phyloP scores from a whole-genome alignment of 2,888 invertebrate genomes.

The Pomacea canaliculata region DNA sequence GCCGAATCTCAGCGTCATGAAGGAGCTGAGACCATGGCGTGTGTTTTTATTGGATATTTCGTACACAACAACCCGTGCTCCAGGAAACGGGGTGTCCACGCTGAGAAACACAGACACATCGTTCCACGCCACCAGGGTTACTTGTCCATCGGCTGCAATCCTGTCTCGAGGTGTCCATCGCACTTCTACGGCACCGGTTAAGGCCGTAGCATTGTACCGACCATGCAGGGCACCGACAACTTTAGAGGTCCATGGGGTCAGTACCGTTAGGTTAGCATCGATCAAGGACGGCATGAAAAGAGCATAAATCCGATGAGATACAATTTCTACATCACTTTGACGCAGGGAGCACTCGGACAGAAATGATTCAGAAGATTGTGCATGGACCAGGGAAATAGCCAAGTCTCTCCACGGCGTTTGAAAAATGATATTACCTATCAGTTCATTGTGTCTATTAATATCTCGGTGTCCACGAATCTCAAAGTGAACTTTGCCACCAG shows the following conservation, averaged over 20 bases:
- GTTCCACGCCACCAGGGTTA: constrained; percentile 25
- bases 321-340: constrained; percentile 28
- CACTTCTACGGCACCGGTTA: constrained; percentile 36
- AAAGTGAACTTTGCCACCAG: background rate
- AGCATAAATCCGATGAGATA: constrained; percentile 37
- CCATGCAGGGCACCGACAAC: constrained; percentile 33
- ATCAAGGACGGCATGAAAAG: constrained; percentile 28
- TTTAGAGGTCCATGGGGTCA: constrained; percentile 38
- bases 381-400: constrained; percentile 40
- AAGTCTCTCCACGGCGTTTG: constrained; percentile 42
- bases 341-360: constrained; percentile 33
- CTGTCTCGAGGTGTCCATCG: constrained; percentile 34
- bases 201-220: constrained; percentile 36
- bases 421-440: constrained; percentile 35
- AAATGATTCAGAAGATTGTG: constrained; percentile 40
- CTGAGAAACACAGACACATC: constrained; percentile 29
- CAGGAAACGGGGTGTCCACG: constrained; percentile 29
- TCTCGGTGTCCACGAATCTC: constrained; percentile 1
- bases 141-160: constrained; percentile 40
- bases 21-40: constrained; percentile 25
- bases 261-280: constrained; percentile 34
- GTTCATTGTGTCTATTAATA: background rate
- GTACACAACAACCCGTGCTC: constrained; percentile 21
- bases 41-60: constrained; percentile 32
- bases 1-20: constrained; percentile 21